Base-by-base conservation (phyloP, 2,888 invertebrate genomes). In the Coremacera marginata region DNA sequence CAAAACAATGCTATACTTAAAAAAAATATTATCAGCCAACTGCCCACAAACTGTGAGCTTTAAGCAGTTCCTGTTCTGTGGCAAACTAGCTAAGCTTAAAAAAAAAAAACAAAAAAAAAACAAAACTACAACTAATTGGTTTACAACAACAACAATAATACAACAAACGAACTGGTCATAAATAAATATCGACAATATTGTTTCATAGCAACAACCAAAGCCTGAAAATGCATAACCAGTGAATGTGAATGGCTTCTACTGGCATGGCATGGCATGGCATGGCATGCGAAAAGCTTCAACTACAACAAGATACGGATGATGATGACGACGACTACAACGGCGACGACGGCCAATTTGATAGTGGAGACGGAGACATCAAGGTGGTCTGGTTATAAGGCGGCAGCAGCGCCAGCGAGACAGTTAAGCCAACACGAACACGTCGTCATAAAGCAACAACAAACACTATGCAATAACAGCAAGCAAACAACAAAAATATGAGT, bases 131-230 rank as follows among this genome's bases (percentile, higher is more conserved):
- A 55, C 55, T 55, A 55, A 55, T 55, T 55, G 55, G 22, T 55
- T 55, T 19, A 55, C 19, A 55, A 55, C 55, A 55, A n/a, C 8
- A 55, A 19, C 55, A 52, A 7, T 1, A 52, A 19, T 8, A 22
- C 19, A 19, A 55, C 22, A 55, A 55, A 5, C 5, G 14, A n/a
- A 55, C 22, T 55, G n/a, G 55, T 22, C 55, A 55, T 55, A 55
- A 55, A 55, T 55, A 55, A 55, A 55, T 19, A 19, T 55, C 55
- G 55, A 55, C 55, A 55, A 55, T 55, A 55, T 55, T n/a, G n/a
- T 55, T 55, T n/a, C 55, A 55, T 19, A 55, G 55, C 55, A 55
- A 55, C 55, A 19, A 22, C 55, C 8, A 55, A 44, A 44, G 44
- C 44, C 44, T 55, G n/a, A n/a, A 55, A 55, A n/a, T 55, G 55